Conservation (phyloP, 2,888 invertebrate genomes). For the Nemoura dubitans region DNA sequence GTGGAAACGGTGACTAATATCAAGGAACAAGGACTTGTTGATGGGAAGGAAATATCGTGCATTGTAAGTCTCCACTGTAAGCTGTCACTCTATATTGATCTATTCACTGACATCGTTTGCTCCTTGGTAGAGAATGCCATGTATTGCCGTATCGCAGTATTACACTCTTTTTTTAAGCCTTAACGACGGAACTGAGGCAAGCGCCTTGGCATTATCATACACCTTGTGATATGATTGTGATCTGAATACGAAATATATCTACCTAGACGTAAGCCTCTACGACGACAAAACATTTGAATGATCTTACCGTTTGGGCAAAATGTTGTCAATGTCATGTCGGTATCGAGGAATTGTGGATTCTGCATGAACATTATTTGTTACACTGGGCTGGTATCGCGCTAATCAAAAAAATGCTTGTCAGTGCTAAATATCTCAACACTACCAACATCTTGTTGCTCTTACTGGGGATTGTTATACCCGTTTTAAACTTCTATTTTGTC, state of each 20-base stretch:
- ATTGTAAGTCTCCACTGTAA: not conserved
- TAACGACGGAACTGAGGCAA: not conserved
- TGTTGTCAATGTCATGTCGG: not conserved
- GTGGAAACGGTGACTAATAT: not conserved
- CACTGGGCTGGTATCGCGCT: not conserved
- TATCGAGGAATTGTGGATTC: not conserved
- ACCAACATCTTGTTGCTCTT: not conserved
- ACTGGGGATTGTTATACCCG: not conserved
- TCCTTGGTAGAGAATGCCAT: conserved; percentile 5
- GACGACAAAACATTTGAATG: not conserved
- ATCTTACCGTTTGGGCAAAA: not conserved
- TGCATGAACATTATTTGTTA: not conserved
- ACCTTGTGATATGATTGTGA: not conserved
- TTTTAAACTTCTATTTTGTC: not conserved
- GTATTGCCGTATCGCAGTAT: not conserved
- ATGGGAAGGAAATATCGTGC: not conserved
- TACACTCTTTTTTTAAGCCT: not conserved
- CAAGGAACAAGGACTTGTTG: not conserved
- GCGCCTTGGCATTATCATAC: not conserved
- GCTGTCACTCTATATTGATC: conserved; percentile 7
- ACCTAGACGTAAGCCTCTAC: not conserved
- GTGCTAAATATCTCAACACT: not conserved
- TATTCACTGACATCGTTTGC: conserved; percentile 2
- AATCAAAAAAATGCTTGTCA: not conserved
- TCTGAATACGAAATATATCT: not conserved